Percentiles rank a stretch among this genome's conserved stretches.
Evolutionary conservation across 2,113 vertebrate species (phyloP).

Genomic region (Steatornis caripensis): DNA sequence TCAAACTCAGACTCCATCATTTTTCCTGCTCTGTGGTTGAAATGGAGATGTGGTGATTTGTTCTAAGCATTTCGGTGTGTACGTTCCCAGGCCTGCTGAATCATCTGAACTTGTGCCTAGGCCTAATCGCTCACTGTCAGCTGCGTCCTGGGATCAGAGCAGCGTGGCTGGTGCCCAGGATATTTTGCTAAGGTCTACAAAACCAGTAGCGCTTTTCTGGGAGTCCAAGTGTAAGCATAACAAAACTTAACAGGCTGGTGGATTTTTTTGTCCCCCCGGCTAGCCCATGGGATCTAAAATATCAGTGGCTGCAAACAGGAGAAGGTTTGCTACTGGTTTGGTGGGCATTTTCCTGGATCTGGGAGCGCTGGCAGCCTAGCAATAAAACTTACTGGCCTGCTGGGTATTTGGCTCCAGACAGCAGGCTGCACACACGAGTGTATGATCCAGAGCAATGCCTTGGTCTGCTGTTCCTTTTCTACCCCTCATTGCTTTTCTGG

Average conservation of each 20-base stretch:
- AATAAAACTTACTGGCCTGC: background rate
- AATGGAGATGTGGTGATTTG: background rate
- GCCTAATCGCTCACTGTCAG: background rate
- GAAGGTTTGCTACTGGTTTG: background rate
- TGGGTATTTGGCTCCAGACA: background rate
- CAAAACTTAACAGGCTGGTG: background rate
- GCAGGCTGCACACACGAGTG: background rate
- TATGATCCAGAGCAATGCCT: background rate
- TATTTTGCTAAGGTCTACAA: constrained; percentile 14
- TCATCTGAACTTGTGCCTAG: background rate
- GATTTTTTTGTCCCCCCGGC: background rate
- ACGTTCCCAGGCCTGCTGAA: constrained; percentile 17
- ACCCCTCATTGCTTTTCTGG: background rate
- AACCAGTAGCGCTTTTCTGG: background rate
- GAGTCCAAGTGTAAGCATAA: background rate
- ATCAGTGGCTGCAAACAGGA: background rate
- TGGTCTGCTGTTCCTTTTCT: background rate
- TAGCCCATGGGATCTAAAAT: background rate
- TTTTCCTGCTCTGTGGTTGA: background rate
- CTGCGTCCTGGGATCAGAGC: background rate
- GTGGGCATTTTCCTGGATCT: background rate
- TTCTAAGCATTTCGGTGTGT: fast-evolving
- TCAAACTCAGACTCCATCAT: background rate
- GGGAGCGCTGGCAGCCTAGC: background rate
- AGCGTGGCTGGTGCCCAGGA: background rate